Evolutionary conservation across 1,140 invertebrate genomes (phyloP).

Genomic region (Drosophila virilis): DNA sequence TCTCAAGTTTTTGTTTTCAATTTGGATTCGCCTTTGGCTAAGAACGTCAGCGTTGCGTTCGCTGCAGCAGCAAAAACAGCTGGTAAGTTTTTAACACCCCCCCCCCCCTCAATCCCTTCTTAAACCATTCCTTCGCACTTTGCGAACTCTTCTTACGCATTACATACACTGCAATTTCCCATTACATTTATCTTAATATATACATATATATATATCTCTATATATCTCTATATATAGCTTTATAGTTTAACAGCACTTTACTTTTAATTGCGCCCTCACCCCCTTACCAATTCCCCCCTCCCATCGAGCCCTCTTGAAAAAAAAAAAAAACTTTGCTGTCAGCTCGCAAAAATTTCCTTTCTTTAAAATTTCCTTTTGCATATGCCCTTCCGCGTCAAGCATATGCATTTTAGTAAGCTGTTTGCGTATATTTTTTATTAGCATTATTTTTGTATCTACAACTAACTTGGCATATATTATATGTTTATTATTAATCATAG

Average conservation of each 20-base stretch:
- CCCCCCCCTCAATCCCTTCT: no score
- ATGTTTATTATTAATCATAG: no score
- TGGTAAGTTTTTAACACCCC: constrained; percentile 34
- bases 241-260: constrained; percentile 24
- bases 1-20: constrained; percentile 12
- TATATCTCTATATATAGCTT: background rate
- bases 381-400: background rate
- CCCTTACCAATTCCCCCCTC: no score
- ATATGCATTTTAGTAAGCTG: background rate
- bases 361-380: constrained; percentile 11
- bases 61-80: constrained; percentile 40
- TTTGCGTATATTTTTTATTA: background rate
- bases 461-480: no score
- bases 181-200: constrained; percentile 6
- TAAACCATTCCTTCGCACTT: background rate
- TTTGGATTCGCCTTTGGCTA: constrained; percentile 19
- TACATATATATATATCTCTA: constrained; percentile 1
- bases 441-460: no score
- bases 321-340: constrained; percentile 19
- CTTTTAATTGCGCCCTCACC: constrained; percentile 35
- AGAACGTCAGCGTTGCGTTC: constrained; percentile 12
- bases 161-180: constrained; percentile 8
- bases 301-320: no score
- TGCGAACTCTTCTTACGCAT: constrained; percentile 25
- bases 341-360: background rate